phyloP scores from a whole-genome alignment of 2,113 vertebrate genomes.

The Eudorcas thomsonii region DNA sequence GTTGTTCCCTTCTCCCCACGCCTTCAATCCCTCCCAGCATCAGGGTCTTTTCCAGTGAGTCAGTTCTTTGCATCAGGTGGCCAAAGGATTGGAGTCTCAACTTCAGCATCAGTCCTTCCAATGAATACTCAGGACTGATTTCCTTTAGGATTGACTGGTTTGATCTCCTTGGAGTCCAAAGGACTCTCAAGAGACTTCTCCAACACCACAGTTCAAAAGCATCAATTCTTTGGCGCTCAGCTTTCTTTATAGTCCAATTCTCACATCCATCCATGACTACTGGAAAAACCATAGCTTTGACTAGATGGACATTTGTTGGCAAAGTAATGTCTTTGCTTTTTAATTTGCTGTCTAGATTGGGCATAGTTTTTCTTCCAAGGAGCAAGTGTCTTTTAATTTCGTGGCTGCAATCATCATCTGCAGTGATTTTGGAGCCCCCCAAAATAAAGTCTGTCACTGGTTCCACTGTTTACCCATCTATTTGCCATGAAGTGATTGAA shows the following conservation, averaged over 20 bases:
- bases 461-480: neutral
- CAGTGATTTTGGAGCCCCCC: neutral
- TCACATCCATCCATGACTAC: neutral
- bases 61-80: neutral
- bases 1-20: neutral
- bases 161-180: neutral
- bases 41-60: neutral
- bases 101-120: neutral
- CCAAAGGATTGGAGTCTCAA: neutral
- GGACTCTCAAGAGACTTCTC: neutral
- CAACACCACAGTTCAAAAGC: neutral
- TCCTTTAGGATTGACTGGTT: neutral
- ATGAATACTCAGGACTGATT: neutral
- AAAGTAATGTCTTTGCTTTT: neutral
- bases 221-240: accelerated
- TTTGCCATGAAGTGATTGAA: neutral
- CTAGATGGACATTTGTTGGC: neutral
- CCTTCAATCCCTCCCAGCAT: neutral
- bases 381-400: neutral
- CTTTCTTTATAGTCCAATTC: neutral
- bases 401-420: neutral
- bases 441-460: neutral
- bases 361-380: neutral
- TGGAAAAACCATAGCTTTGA: neutral
- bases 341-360: neutral